phyloP scores from a whole-genome alignment of 2,797 vertebrate genomes.

The Megaceryle alcyon region DNA sequence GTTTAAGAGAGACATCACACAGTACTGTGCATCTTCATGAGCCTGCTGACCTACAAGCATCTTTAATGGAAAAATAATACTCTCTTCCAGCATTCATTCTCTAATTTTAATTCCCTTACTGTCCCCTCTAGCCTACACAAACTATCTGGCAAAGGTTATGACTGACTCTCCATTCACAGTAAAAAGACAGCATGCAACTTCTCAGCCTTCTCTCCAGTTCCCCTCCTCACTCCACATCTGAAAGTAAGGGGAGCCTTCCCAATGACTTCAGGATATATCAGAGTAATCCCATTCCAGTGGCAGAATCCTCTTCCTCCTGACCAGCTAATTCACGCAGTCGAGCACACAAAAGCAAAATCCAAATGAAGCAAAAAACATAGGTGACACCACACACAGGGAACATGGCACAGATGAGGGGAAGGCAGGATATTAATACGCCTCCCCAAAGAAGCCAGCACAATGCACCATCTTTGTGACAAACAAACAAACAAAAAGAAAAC shows the following conservation, averaged over 20 bases:
- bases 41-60: not conserved
- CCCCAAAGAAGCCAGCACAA: not conserved
- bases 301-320: not conserved
- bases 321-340: not conserved
- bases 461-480: not conserved
- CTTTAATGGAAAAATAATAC: not conserved
- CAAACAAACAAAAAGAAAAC: too few relatives aligned
- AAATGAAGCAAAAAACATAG: not conserved
- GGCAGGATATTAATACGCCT: not conserved
- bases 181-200: not conserved
- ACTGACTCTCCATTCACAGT: not conserved
- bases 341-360: not conserved
- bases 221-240: not conserved
- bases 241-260: not conserved
- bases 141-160: not conserved
- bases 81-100: not conserved
- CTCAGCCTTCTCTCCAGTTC: not conserved
- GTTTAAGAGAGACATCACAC: not conserved
- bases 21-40: accelerated
- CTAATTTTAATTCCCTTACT: not conserved
- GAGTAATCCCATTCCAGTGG: not conserved
- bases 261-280: not conserved
- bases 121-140: not conserved
- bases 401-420: not conserved
- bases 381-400: not conserved